phyloP scores from a whole-genome alignment of 2,113 vertebrate genomes.

The Nannospalax galili region DNA sequence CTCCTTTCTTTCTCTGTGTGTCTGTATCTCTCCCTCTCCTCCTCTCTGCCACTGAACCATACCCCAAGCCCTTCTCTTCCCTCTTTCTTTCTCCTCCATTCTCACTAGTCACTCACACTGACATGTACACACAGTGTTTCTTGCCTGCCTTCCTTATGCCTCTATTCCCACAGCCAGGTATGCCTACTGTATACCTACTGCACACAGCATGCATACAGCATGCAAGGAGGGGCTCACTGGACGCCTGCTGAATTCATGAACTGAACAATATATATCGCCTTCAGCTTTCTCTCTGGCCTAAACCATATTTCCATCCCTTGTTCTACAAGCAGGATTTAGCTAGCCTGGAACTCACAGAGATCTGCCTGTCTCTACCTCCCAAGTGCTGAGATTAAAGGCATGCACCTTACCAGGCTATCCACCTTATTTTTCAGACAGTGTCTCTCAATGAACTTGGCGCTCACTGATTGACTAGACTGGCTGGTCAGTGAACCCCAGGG shows the following conservation, averaged over 20 bases:
- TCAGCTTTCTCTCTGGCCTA: neutral
- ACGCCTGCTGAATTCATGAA: neutral
- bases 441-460: neutral
- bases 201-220: too few species aligned
- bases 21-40: neutral
- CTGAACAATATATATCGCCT: neutral
- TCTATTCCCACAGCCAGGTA: neutral
- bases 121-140: neutral
- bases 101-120: neutral
- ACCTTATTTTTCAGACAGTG: neutral
- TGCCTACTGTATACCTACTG: neutral
- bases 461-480: neutral
- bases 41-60: neutral
- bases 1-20: neutral
- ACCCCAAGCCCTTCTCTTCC: neutral
- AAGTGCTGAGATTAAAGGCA: too few species aligned
- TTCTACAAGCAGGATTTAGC: neutral
- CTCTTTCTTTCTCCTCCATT: neutral
- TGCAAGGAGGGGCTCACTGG: neutral
- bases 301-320: neutral
- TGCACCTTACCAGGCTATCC: too few species aligned
- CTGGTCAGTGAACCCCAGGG: neutral
- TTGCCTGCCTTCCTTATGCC: neutral
- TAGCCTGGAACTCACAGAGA: too few species aligned
- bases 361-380: too few species aligned